These are phyloP conservation scores for Diachasma alloeum DNA, from an alignment of 1,140 invertebrate genomes.

Conservation along the genomic window DNA sequence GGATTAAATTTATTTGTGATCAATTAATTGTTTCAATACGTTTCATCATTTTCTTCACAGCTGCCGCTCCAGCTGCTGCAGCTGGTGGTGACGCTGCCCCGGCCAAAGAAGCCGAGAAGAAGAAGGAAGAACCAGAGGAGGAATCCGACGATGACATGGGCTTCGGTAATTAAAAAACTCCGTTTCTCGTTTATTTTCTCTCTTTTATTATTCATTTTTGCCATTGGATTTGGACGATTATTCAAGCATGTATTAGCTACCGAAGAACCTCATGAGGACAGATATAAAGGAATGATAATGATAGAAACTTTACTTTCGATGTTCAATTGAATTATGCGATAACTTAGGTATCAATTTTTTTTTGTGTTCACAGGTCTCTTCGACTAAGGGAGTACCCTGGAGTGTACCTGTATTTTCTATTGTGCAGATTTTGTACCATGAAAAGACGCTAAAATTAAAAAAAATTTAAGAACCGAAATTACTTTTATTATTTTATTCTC, in stretches of 20 bases:
- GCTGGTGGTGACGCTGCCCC: slow-evolving; percentile 74
- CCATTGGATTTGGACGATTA: slow-evolving; percentile 53
- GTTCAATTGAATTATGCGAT: not conserved
- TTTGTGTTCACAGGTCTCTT: slow-evolving; percentile 74
- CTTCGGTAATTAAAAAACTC: slow-evolving; percentile 73
- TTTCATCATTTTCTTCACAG: slow-evolving; percentile 42
- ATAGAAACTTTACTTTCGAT: slow-evolving; percentile 1
- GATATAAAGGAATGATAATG: slow-evolving; percentile 48
- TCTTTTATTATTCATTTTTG: slow-evolving; percentile 17
- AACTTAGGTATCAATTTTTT: slow-evolving; percentile 30
- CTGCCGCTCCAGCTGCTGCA: slow-evolving; percentile 70
- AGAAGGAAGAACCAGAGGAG: slow-evolving; percentile 84
- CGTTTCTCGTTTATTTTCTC: slow-evolving; percentile 3
- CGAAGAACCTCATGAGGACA: slow-evolving; percentile 61
- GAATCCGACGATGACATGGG: slow-evolving; percentile 96
- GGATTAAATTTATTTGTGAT: no score
- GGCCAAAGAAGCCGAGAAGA: slow-evolving; percentile 77
- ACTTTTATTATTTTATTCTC: no score
- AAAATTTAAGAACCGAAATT: no score
- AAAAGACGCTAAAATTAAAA: slow-evolving; percentile 44
- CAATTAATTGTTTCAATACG: no score
- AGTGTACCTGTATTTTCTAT: slow-evolving; percentile 37
- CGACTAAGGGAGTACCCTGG: slow-evolving; percentile 65
- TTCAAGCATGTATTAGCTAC: slow-evolving; percentile 68
- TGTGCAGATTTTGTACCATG: slow-evolving; percentile 58